Evolutionary conservation across 1,140 invertebrate species (phyloP).

Genomic region (Panagrolaimus sp.): DNA sequence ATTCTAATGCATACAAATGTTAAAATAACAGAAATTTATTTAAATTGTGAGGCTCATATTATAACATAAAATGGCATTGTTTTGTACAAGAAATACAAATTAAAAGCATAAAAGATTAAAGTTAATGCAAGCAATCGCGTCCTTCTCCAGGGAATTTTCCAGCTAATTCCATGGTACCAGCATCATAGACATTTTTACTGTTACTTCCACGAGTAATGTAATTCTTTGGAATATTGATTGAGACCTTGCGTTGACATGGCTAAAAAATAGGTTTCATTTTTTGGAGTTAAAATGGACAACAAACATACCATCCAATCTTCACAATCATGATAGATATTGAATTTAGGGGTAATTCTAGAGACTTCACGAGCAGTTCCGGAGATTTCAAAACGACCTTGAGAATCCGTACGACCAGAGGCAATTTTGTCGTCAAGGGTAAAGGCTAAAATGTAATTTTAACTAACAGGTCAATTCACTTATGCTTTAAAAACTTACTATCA

Average conservation of each 20-base stretch:
- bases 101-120: no score
- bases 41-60: no score
- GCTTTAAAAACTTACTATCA: not conserved
- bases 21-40: no score
- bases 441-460: not conserved
- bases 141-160: not conserved
- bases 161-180: not conserved
- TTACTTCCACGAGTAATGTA: conserved; percentile 34
- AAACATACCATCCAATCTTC: not conserved
- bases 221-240: conserved; percentile 38
- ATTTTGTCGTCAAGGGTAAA: not conserved
- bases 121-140: not conserved
- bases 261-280: not conserved
- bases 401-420: not conserved
- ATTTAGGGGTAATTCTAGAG: not conserved
- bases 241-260: conserved; percentile 43
- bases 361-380: not conserved
- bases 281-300: not conserved
- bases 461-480: not conserved
- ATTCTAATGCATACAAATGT: no score
- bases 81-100: no score
- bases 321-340: conserved; percentile 8
- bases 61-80: no score
- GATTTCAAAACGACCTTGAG: not conserved
- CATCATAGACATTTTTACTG: conserved; percentile 4